A percentile compares a stretch with the other conserved stretches of the same genome.
Conservation (phyloP, 2,797 vertebrate species). For the Spondyliosoma cantharus region DNA sequence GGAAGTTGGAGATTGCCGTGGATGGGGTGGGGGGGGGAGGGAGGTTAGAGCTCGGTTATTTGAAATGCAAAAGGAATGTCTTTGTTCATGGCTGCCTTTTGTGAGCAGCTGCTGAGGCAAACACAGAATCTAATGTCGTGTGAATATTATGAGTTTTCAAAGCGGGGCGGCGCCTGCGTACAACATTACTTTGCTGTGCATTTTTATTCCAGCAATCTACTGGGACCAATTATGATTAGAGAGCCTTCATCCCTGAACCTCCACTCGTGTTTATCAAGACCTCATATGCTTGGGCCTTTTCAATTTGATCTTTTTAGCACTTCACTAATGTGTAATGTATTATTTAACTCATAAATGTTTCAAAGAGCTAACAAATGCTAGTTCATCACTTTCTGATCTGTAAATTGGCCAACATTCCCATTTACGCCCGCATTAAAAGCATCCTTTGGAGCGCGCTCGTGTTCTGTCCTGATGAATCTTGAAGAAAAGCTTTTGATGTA, state of each 20-base stretch:
- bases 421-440: slow-evolving; percentile 80
- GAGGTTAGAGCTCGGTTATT: slow-evolving; percentile 74
- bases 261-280: slow-evolving; percentile 82
- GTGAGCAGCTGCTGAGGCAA: slow-evolving; percentile 78
- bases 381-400: slow-evolving; percentile 85
- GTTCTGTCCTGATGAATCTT: slow-evolving; percentile 75
- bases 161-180: slow-evolving; percentile 68
- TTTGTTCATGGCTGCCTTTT: slow-evolving; percentile 83
- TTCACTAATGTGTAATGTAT: slow-evolving; percentile 86
- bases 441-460: slow-evolving; percentile 70
- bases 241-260: slow-evolving; percentile 81
- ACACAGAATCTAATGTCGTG: slow-evolving; percentile 79
- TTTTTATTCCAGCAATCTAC: slow-evolving; percentile 79
- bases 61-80: slow-evolving; percentile 83
- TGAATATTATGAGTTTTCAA: slow-evolving; percentile 82
- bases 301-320: slow-evolving; percentile 85
- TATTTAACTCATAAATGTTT: slow-evolving; percentile 88
- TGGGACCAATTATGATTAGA: slow-evolving; percentile 86
- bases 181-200: slow-evolving; percentile 76
- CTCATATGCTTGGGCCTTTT: slow-evolving; percentile 74
- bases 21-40: slow-evolving; percentile 71
- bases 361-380: slow-evolving; percentile 85
- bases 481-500: slow-evolving; percentile 74
- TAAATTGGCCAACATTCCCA: slow-evolving; percentile 83
- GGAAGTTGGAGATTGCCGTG: slow-evolving; percentile 79